Evolutionary conservation across 2,797 vertebrate genomes (phyloP).

Genomic region (Etheostoma perlongum): DNA sequence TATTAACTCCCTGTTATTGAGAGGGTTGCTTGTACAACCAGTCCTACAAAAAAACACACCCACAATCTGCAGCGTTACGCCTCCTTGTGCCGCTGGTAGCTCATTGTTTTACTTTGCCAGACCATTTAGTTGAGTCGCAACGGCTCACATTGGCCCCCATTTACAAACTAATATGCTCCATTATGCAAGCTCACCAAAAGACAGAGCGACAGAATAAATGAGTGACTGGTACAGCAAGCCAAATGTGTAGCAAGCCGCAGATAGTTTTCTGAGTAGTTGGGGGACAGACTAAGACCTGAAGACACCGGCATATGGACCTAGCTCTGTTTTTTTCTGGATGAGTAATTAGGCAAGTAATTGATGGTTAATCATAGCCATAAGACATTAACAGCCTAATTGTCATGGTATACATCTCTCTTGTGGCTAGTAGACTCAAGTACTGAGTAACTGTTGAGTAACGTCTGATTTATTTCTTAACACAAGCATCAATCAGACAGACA

Average conservation of each 20-base stretch:
- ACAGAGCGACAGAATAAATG: background rate
- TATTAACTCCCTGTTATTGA: background rate
- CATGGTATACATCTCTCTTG: background rate
- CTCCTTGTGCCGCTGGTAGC: constrained; percentile 14
- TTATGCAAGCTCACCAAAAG: background rate
- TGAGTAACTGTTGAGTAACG: too few species aligned
- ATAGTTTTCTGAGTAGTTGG: background rate
- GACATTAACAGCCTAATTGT: background rate
- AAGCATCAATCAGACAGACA: too few species aligned
- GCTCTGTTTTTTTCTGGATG: background rate
- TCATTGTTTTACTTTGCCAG: constrained; percentile 32
- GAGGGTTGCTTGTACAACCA: background rate
- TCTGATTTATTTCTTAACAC: too few species aligned
- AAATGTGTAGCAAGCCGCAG: background rate
- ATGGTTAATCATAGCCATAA: background rate
- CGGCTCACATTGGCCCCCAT: background rate
- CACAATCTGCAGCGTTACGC: constrained; percentile 7
- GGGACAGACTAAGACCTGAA: background rate
- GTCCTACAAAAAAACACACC: constrained; percentile 8
- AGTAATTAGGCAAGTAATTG: background rate
- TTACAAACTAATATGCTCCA: constrained; percentile 8
- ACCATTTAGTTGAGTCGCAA: constrained; percentile 17
- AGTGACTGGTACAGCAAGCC: background rate
- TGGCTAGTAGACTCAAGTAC: too few species aligned
- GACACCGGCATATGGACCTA: background rate